Conservation (phyloP, 2,797 vertebrate genomes). For the Melanotaenia boesemani region DNA sequence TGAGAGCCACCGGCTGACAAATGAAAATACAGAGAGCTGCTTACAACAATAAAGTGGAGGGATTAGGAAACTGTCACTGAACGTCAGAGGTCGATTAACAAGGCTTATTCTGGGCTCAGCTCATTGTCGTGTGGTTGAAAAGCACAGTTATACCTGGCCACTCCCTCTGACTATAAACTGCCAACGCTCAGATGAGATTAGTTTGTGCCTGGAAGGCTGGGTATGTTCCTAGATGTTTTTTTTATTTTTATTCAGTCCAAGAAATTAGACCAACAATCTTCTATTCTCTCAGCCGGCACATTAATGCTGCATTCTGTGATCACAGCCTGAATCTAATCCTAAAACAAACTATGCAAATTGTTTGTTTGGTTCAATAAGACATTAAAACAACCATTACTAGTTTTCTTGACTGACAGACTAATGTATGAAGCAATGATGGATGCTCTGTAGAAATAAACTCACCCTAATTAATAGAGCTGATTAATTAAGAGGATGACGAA, state of each 20-base stretch:
- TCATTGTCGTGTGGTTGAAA: conserved; percentile 12
- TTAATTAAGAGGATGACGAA: conserved; percentile 40
- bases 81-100: conserved; percentile 64
- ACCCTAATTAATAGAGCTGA: conserved; percentile 31
- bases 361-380: not conserved
- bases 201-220: not conserved
- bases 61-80: conserved; percentile 58
- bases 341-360: not conserved
- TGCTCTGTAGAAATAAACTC: conserved; percentile 22
- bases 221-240: conserved; percentile 15
- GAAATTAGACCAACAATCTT: not conserved
- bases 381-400: not conserved
- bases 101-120: conserved; percentile 57
- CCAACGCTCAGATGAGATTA: conserved; percentile 7
- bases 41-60: conserved; percentile 57
- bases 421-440: not conserved
- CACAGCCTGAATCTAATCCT: not conserved
- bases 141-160: conserved; percentile 4
- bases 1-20: conserved; percentile 34
- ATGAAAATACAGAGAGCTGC: conserved; percentile 39
- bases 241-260: not conserved
- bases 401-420: conserved; percentile 1
- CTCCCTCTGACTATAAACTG: conserved; percentile 17
- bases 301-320: not conserved
- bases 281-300: not conserved